Base-by-base conservation (phyloP, 2,888 invertebrate genomes). In the Drosophila mimetica region DNA sequence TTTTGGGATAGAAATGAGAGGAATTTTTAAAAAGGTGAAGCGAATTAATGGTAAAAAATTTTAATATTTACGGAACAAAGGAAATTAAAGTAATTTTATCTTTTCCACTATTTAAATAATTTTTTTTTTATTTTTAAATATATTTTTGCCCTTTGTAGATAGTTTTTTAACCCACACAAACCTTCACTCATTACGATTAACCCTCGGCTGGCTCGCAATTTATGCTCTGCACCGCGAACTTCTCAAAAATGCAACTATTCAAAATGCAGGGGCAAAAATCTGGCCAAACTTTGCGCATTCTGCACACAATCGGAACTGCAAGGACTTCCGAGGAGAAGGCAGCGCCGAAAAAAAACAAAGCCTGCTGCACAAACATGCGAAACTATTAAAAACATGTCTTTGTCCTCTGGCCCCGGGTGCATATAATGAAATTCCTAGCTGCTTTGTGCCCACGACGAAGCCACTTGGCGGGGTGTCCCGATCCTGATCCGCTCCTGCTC, bases 301-400 rank as follows among this genome's bases (percentile, higher is more conserved):
- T 65, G 32, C 64, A 39, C 37, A 54, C 44, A 59, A 60, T 37
- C 53, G 48, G 44, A 60, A 20, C 34, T 44, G 32, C 54, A 47
- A 42, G 36, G 11, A 32, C 37, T 16, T 16, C 37, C 16, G 3
- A 36, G 37, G 18, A 11, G 36, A 16, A 20, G 30, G 30, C 11
- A 25, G 25, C 30, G 11, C 44, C 57, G 47, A 55, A 36, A 20
- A 44, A 32, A 39, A 55, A 52, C n/a, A 42, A 60, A 66, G 55
- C 59, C 70, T 63, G 63, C 75, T 77, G 60, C 67, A 75, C 84
- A 81, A 84, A 83, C 86, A 83, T 75, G 75, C 74, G 75, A 86
- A 84, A 84, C 83, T 84, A 84, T 84, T 84, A 87, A 84, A 84
- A 84, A 87, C 86, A 84, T 84, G 77, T 76, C 79, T 79, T 82